Base-by-base conservation (phyloP, 2,797 vertebrate genomes). In the Crocodylus rhombifer region DNA sequence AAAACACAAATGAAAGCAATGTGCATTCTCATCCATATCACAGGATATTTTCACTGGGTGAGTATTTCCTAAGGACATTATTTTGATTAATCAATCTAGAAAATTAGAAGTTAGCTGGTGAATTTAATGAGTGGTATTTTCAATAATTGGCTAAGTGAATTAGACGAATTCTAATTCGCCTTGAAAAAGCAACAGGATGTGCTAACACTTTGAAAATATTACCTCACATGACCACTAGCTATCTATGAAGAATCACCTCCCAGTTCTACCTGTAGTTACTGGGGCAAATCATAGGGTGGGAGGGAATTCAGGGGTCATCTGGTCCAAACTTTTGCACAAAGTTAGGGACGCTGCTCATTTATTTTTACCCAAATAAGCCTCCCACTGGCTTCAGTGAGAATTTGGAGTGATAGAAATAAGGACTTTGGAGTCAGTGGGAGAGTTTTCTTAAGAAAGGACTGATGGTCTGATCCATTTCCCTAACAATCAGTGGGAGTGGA, bases 371-470 rank as follows among this genome's bases (percentile, higher is more conserved):
- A 67, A 5, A 30, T n/a, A 30, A 65, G 30, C 64, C 64, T 65
- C 30, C 64, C 64, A 2, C 23, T 87, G 60, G 42, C 36, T 73
- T 86, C 21, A 60, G 16, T 81, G 51, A 84, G 21, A 51, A 23
- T 14, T 87, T 85, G 74, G 55, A 55, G 7, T 76, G 21, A 75
- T 80, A 77, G 28, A 16, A 76, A 61, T 62, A 62, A 2, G 55
- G 87, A 25, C 88, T 94, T 78, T 90, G 56, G 80, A 82, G 85
- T n/a, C 12, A 64, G 80, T 55, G 17, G 78, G 23, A 84, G 33
- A 60, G 76, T 90, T 91, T 95, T 33, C 33, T 92, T 84, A 36
- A 3, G 1, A 13, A 30, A 61, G 8, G 28, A 3, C 76, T 76
- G 84, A 83, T 61, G 17, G 77, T 11, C 42, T 80, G 10, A 82